Percentiles rank a stretch among this genome's conserved stretches.
Evolutionary conservation across 1,140 invertebrate species (phyloP).

Genomic region (Scaptomyza hsui): DNA sequence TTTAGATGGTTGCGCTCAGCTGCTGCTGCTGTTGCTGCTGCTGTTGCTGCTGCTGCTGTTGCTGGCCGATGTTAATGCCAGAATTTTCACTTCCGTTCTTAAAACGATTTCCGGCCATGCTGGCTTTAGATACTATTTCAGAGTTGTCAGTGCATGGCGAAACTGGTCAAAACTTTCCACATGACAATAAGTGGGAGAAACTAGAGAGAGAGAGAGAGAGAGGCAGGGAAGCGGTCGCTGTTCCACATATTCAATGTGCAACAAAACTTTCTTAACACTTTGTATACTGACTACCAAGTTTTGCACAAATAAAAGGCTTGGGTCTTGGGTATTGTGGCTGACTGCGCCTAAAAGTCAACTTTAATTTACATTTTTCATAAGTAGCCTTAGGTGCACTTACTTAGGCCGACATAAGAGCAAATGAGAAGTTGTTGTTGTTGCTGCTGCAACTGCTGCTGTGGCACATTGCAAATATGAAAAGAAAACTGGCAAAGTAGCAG

Average conservation of each 20-base stretch:
- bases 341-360: slow-evolving; percentile 75
- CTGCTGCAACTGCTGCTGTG: slow-evolving; percentile 16
- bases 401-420: slow-evolving; percentile 75
- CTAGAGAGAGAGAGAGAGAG: neutral
- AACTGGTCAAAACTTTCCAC: slow-evolving; percentile 59
- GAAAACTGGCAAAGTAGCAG: slow-evolving; percentile 61
- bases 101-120: slow-evolving; percentile 73
- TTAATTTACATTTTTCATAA: slow-evolving; percentile 83
- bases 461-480: slow-evolving; percentile 57
- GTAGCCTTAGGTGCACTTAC: slow-evolving; percentile 83
- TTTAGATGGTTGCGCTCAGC: slow-evolving; percentile 81
- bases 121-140: slow-evolving; percentile 41
- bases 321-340: neutral
- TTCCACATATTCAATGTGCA: slow-evolving; percentile 50
- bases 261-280: slow-evolving; percentile 60
- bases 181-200: slow-evolving; percentile 42
- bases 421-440: slow-evolving; percentile 48
- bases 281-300: slow-evolving; percentile 29
- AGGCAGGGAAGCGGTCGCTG: slow-evolving; percentile 4
- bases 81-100: slow-evolving; percentile 82
- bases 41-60: no score
- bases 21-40: slow-evolving; percentile 50
- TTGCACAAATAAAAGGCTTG: slow-evolving; percentile 1
- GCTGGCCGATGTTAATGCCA: slow-evolving; percentile 43
- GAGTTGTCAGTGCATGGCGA: slow-evolving; percentile 66